Base-by-base conservation (phyloP, 2,888 invertebrate genomes). In the Clusia tigrina region DNA sequence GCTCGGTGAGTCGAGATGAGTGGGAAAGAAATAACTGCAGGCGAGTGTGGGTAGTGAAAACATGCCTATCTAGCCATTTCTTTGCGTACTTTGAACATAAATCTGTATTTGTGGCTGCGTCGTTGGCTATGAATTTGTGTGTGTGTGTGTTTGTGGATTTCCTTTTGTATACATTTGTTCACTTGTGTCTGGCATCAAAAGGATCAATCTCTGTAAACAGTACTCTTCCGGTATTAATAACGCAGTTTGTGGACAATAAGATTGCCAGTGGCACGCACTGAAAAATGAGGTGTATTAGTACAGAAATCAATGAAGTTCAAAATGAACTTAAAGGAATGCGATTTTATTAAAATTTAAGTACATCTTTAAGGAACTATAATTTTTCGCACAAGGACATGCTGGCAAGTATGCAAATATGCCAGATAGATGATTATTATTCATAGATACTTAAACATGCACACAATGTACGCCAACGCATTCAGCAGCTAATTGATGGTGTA, bases 131-230 rank as follows among this genome's bases (percentile, higher is more conserved):
- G 42, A 42, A 42, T 42, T 17, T 42, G 42, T 42, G n/a, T 42
- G 10, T 42, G 42, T 3, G n/a, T 42, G 42, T 10, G 42, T 42
- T 5, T 32, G 42, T 42, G 6, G 42, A 42, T 42, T 42, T 32
- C 32, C n/a, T n/a, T n/a, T n/a, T n/a, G n/a, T n/a, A n/a, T n/a
- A n/a, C n/a, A n/a, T n/a, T n/a, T n/a, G n/a, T n/a, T n/a, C n/a
- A n/a, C n/a, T n/a, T 32, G 42, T 10, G 42, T n/a, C 42, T 42
- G 42, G n/a, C n/a, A n/a, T n/a, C n/a, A 42, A 42, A 42, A 42
- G 42, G 42, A 5, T 42, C 42, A n/a, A 10, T n/a, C 10, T n/a
- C 10, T 42, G 42, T 42, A 42, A 42, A 42, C 42, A 42, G 2
- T 42, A n/a, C n/a, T 42, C n/a, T 42, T 42, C 15, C n/a, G 42